phyloP scores from a whole-genome alignment of 2,797 vertebrate species.

The Siniperca scherzeri region DNA sequence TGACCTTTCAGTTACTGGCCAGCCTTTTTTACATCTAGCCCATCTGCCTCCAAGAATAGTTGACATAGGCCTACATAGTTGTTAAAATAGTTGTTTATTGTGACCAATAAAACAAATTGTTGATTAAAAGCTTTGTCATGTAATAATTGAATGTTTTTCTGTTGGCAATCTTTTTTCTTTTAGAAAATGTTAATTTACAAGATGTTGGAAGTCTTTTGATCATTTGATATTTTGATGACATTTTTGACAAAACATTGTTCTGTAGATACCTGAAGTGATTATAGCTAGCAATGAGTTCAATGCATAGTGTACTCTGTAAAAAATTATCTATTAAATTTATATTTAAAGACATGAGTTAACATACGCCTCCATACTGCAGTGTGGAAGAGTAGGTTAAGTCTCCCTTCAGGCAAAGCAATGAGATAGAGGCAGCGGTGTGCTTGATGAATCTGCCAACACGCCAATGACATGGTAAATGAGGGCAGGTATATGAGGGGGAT shows the following conservation, averaged over 20 bases:
- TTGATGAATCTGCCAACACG: conserved; percentile 15
- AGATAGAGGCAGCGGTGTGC: background rate
- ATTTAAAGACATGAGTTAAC: conserved; percentile 8
- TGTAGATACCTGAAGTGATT: background rate
- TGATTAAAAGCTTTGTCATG: background rate
- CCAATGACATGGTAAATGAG: conserved; percentile 27
- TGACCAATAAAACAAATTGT: background rate
- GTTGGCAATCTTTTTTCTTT: background rate
- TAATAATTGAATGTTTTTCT: background rate
- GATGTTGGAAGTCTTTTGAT: background rate
- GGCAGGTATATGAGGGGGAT: conserved; percentile 4
- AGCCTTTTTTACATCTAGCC: too few relatives aligned
- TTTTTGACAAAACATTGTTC: background rate
- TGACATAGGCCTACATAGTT: background rate
- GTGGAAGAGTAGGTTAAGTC: conserved; percentile 9
- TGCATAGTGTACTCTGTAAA: background rate
- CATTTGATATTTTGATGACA: background rate
- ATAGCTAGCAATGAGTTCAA: background rate
- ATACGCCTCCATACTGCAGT: background rate
- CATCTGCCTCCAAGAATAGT: background rate
- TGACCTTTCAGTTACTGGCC: background rate
- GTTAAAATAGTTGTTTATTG: background rate
- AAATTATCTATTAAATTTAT: too few relatives aligned
- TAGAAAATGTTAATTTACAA: background rate
- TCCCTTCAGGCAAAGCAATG: background rate